phyloP scores from a whole-genome alignment of 2,888 invertebrate species.

The Tillus elongatus region DNA sequence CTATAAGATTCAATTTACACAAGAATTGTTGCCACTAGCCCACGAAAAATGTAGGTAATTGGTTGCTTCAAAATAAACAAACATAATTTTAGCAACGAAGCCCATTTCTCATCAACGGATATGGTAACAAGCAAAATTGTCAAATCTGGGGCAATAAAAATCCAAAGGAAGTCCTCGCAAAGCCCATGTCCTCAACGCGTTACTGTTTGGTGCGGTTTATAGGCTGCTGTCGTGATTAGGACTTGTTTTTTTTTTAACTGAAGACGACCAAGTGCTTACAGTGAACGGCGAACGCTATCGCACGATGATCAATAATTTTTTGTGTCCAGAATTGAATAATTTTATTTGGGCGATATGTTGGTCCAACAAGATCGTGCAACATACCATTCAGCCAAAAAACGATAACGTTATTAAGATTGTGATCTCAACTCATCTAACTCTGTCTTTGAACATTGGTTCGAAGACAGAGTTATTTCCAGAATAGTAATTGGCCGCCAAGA shows the following conservation, averaged over 20 bases:
- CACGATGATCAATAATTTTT: constrained; percentile 4
- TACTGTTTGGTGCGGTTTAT: constrained; percentile 1
- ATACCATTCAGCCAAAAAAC: too few relatives aligned
- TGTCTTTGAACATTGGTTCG: too few relatives aligned
- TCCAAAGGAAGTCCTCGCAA: too few relatives aligned
- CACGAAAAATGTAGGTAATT: constrained; percentile 5
- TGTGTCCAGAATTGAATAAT: background rate
- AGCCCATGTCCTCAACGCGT: constrained; percentile 3
- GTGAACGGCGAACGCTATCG: background rate
- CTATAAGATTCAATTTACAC: background rate
- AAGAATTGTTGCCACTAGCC: constrained; percentile 1
- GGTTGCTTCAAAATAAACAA: constrained; percentile 7
- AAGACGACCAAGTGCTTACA: constrained; percentile 6
- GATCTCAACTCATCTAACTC: too few relatives aligned
- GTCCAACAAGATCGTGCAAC: too few relatives aligned
- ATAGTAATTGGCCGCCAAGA: too few relatives aligned
- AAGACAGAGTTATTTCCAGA: too few relatives aligned
- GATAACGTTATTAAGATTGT: too few relatives aligned
- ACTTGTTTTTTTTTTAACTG: constrained; percentile 4
- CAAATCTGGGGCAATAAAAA: too few relatives aligned
- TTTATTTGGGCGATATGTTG: too few relatives aligned
- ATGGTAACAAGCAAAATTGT: too few relatives aligned
- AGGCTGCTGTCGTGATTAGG: background rate
- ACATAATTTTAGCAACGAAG: background rate
- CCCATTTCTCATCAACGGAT: background rate